These are phyloP conservation scores for Megaceryle maxima DNA, from an alignment of 2,113 vertebrate genomes.

Conservation along the genomic window DNA sequence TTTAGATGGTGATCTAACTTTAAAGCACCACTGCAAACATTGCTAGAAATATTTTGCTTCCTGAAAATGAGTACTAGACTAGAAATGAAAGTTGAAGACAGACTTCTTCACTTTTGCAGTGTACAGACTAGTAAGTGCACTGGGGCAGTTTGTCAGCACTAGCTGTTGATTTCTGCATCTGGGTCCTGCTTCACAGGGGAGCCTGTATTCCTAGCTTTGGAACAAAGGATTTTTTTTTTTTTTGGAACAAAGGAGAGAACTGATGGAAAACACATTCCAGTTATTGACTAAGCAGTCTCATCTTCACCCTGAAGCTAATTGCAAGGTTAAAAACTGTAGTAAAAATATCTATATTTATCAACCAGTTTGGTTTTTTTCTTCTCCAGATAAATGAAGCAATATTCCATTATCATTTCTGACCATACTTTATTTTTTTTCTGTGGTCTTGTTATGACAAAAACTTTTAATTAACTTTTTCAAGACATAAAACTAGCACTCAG, in stretches of 20 bases:
- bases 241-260: constrained; percentile 14
- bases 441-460: constrained; percentile 19
- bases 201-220: not conserved
- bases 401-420: not conserved
- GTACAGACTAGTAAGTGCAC: not conserved
- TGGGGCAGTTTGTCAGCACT: not conserved
- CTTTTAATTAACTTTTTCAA: constrained; percentile 21
- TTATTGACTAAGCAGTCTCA: constrained; percentile 7
- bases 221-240: not conserved
- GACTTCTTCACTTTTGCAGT: not conserved
- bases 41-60: not conserved
- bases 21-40: not conserved
- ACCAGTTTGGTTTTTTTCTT: not conserved
- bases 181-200: not conserved
- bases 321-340: not conserved
- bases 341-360: not conserved
- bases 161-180: not conserved
- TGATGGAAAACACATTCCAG: not conserved
- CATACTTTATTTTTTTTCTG: not conserved
- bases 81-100: not conserved
- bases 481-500: not conserved
- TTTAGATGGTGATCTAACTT: not conserved
- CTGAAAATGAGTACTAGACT: not conserved
- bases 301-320: not conserved
- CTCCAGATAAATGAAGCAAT: not conserved